These are phyloP conservation scores for Armadillidium nasatum DNA, from an alignment of 1,140 invertebrate species.

Conservation along the genomic window DNA sequence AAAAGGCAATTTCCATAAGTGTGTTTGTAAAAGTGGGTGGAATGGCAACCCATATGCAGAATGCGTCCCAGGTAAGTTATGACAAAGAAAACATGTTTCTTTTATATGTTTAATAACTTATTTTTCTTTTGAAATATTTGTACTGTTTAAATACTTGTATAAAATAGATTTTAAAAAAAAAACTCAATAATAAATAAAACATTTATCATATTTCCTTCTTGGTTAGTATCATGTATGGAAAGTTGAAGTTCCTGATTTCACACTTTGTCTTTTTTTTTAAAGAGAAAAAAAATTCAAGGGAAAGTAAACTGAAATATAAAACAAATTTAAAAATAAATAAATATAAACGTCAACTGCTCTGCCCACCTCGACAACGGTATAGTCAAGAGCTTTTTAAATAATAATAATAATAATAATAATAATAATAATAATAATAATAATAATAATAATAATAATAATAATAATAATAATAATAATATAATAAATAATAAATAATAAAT, in stretches of 20 bases:
- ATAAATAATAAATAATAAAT: not conserved
- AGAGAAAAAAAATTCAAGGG: too few species aligned
- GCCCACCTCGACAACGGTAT: constrained; percentile 7
- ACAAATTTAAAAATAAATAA: too few species aligned
- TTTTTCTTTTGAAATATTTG: too few species aligned
- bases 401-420: constrained; percentile 15
- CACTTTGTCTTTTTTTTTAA: too few species aligned
- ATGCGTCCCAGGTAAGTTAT: constrained; percentile 70
- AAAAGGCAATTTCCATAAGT: constrained; percentile 68
- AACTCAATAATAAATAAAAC: too few species aligned
- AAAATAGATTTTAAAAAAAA: too few species aligned
- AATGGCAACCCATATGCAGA: constrained; percentile 67
- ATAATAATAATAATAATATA: not conserved
- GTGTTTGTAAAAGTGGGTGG: constrained; percentile 69
- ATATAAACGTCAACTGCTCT: not conserved
- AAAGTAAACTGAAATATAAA: too few species aligned
- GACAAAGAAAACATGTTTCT: not conserved
- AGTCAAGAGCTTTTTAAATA: not conserved
- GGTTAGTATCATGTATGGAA: too few species aligned
- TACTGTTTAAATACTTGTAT: too few species aligned
- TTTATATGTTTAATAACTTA: too few species aligned
- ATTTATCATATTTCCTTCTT: too few species aligned
- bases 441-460: constrained; percentile 15
- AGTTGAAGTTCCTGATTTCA: too few species aligned
- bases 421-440: constrained; percentile 4